phyloP scores from a whole-genome alignment of 1,140 invertebrate genomes.

The Leptopilina clavipes region DNA sequence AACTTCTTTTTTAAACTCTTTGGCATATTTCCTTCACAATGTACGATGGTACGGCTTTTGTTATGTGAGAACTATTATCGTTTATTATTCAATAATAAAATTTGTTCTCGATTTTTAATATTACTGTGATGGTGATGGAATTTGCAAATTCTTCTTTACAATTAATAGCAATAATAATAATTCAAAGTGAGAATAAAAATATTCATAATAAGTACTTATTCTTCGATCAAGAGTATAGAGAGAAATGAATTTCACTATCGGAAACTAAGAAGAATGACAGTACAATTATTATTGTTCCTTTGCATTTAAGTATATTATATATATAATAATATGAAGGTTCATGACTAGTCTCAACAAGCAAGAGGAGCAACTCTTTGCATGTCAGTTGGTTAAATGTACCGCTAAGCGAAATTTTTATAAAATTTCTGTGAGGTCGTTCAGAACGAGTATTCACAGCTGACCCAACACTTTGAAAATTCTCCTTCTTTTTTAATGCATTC shows the following conservation, averaged over 20 bases:
- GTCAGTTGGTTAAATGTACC: constrained; percentile 29
- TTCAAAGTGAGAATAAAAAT: background rate
- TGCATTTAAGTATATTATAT: constrained; percentile 4
- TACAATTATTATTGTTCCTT: background rate
- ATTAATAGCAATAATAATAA: background rate
- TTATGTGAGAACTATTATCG: constrained; percentile 26
- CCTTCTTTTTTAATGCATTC: constrained; percentile 11
- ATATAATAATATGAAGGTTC: constrained; percentile 8
- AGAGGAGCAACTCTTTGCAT: constrained; percentile 16
- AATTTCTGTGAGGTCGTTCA: constrained; percentile 33
- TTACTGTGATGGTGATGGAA: background rate
- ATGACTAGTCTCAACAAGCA: background rate
- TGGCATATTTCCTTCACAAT: background rate
- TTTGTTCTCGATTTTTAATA: constrained; percentile 40
- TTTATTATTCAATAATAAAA: constrained; percentile 56
- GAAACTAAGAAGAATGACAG: too few relatives aligned
- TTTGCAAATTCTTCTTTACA: background rate
- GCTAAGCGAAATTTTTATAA: constrained; percentile 34
- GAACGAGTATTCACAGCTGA: constrained; percentile 29
- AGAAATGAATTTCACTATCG: too few relatives aligned
- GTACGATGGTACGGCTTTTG: background rate
- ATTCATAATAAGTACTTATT: background rate
- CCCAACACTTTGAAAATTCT: constrained; percentile 31
- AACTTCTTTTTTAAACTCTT: constrained; percentile 13
- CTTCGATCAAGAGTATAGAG: too few relatives aligned